phyloP scores from a whole-genome alignment of 2,113 vertebrate genomes.

The Lates calcarifer region DNA sequence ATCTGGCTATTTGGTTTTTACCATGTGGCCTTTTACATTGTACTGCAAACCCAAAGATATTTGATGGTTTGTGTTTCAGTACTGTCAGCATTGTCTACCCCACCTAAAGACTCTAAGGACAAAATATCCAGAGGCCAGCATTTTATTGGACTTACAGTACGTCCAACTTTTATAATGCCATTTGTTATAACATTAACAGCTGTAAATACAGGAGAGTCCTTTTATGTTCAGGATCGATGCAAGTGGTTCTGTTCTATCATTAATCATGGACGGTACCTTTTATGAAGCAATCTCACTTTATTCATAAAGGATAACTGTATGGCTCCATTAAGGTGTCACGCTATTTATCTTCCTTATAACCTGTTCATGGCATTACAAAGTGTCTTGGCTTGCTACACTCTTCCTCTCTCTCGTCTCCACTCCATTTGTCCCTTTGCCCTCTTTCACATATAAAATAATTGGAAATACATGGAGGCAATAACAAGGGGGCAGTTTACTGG shows the following conservation, averaged over 20 bases:
- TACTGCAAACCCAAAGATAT: background rate
- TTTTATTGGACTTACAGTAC: slow-evolving; percentile 66
- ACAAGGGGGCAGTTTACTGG: slow-evolving; percentile 76
- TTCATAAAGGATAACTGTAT: slow-evolving; percentile 84
- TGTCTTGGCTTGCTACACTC: slow-evolving; percentile 68
- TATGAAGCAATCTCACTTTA: slow-evolving; percentile 85
- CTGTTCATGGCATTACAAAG: slow-evolving; percentile 78
- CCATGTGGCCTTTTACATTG: background rate
- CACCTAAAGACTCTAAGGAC: slow-evolving; percentile 12
- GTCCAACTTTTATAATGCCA: slow-evolving; percentile 75
- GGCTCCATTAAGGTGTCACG: slow-evolving; percentile 82
- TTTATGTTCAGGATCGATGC: slow-evolving; percentile 74
- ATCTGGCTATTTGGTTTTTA: too few relatives aligned
- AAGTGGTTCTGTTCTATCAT: slow-evolving; percentile 67
- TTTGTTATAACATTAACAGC: slow-evolving; percentile 80
- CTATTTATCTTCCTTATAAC: slow-evolving; percentile 84
- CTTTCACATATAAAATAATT: slow-evolving; percentile 82
- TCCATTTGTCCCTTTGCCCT: slow-evolving; percentile 80
- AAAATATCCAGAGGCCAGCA: slow-evolving; percentile 36
- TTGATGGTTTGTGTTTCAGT: slow-evolving; percentile 5
- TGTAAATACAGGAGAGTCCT: slow-evolving; percentile 79
- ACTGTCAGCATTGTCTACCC: background rate
- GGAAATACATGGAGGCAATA: slow-evolving; percentile 80
- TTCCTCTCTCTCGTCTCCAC: slow-evolving; percentile 63
- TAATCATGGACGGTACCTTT: slow-evolving; percentile 78